phyloP scores from a whole-genome alignment of 1,140 invertebrate genomes.

The Trichonephila clavata region DNA sequence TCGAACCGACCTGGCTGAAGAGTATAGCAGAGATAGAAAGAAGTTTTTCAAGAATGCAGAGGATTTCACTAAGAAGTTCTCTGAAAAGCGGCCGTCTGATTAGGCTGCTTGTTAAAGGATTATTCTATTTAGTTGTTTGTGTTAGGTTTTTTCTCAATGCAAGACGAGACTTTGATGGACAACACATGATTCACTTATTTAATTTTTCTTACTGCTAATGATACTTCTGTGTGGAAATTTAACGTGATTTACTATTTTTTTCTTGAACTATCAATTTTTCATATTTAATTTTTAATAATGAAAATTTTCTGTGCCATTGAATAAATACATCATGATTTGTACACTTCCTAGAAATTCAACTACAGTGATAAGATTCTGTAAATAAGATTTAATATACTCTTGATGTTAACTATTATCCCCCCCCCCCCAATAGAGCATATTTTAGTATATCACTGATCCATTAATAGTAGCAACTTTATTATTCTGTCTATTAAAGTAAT shows the following conservation, averaged over 20 bases:
- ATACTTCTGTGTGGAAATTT: conserved; percentile 9
- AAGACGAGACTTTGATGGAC: conserved; percentile 13
- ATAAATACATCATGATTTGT: background rate
- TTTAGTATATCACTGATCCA: no score
- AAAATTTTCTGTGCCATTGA: background rate
- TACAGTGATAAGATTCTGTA: background rate
- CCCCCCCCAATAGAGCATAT: no score
- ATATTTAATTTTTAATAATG: background rate
- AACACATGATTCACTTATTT: conserved; percentile 40
- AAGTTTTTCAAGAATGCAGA: conserved; percentile 99
- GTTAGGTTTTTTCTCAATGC: background rate
- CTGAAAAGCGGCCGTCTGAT: conserved; percentile 95
- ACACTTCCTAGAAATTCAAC: conserved; percentile 5
- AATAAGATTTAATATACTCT: no score
- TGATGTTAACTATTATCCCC: no score
- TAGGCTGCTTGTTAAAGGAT: conserved; percentile 81
- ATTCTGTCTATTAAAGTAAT: no score
- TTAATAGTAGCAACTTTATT: no score
- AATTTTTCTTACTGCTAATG: conserved; percentile 32
- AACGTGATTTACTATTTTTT: background rate
- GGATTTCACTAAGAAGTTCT: conserved; percentile 98
- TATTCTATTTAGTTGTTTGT: conserved; percentile 20
- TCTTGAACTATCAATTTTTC: background rate
- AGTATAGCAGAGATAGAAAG: conserved; percentile 96
- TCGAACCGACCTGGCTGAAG: conserved; percentile 96